Conservation (phyloP, 2,888 invertebrate genomes). For the Opisthograptis luteolata region DNA sequence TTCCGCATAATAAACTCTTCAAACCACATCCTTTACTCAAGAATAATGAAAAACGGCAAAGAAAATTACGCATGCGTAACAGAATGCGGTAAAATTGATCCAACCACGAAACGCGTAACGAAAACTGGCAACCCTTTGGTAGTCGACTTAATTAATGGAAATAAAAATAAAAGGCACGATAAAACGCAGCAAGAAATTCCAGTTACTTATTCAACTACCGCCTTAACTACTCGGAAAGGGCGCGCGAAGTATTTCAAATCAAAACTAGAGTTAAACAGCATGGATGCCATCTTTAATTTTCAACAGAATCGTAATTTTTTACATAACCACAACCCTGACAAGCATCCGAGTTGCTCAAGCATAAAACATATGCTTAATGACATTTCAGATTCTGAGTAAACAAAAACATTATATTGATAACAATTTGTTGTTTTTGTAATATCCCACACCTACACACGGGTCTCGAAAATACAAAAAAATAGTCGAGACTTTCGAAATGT, state of each 20-base stretch:
- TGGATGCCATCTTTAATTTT: constrained; percentile 6
- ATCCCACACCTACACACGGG: no score
- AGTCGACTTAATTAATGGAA: constrained; percentile 31
- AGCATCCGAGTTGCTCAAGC: constrained; percentile 13
- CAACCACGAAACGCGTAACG: constrained; percentile 39
- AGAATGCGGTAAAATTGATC: constrained; percentile 55
- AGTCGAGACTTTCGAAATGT: no score
- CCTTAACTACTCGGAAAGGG: background rate
- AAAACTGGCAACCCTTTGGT: constrained; percentile 44
- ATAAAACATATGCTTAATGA: constrained; percentile 10
- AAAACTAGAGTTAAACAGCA: background rate
- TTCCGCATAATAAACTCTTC: constrained; percentile 59
- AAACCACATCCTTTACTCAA: constrained; percentile 61
- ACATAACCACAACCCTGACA: background rate
- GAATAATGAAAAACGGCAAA: constrained; percentile 57
- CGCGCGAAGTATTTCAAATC: background rate
- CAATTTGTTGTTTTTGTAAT: no score
- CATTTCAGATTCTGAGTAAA: constrained; percentile 1
- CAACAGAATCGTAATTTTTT: no score
- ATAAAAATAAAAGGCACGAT: constrained; percentile 31
- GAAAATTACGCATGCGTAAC: constrained; percentile 55
- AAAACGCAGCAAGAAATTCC: background rate
- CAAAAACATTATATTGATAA: no score
- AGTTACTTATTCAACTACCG: background rate
- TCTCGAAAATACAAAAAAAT: no score